Evolutionary conservation across 2,888 invertebrate species (phyloP), one percentile per base, ranked within the genome.

Genomic region (Meiosimyza decipiens): DNA sequence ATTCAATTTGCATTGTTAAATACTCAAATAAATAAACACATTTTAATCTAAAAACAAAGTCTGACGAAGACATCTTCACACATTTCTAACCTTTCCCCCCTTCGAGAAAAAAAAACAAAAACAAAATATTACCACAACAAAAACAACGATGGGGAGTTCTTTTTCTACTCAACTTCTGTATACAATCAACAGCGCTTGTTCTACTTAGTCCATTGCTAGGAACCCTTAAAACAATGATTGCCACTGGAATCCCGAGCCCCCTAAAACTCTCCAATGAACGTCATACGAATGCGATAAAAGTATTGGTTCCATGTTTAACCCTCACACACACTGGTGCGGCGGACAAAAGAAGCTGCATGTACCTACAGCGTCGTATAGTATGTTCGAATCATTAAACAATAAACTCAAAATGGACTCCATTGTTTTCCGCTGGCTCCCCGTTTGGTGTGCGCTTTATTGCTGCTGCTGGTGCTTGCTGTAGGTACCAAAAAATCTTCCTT

Each of bases 351-450:
- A 16, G 18, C n/a, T 54, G 18, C 54, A 67, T 57, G 55, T 62
- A 69, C 55, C 33, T 55, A 18, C 60, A 70, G 51, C 40, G 28
- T 15, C 80, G 78, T 80, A 83, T 82, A 82, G 82, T 82, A 85
- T 85, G 83, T 84, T 84, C 85, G 86, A 86, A 86, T 86, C 86
- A 86, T 86, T 85, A 86, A 86, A 86, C 86, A 86, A 86, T 86
- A 86, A 86, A 86, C 86, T 86, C 85, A 84, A 85, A 86, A 86
- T 86, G 84, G 86, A 86, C 86, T 86, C 85, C 86, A 80, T 82
- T 82, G 81, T 80, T 82, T 81, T 80, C 82, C 82, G 81, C 83
- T 82, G 82, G 81, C 74, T 62, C 63, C 52, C 18, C 51, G 15
- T 9, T 15, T 52, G 50, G 60, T 28, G 18, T 28, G 12, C 51